Conservation (phyloP, 2,797 vertebrate species). For the Eidolon dupreanum region DNA sequence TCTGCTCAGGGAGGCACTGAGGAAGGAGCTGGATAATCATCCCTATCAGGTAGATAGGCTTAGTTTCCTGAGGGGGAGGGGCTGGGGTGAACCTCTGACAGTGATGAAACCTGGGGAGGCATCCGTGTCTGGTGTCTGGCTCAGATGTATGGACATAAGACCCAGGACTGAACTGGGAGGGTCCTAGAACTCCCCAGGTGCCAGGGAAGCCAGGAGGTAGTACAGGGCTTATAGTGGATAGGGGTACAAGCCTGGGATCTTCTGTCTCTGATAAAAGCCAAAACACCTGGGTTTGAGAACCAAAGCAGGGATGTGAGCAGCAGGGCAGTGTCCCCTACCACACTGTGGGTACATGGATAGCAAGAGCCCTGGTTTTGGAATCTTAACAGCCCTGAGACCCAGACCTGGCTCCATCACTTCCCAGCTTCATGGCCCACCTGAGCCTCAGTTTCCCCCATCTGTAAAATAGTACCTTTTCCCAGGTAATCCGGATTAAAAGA, state of each 20-base stretch:
- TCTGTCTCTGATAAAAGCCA: neutral
- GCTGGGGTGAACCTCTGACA: neutral
- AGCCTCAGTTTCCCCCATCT: neutral
- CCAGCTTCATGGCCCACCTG: neutral
- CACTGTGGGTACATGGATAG: neutral
- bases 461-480: neutral
- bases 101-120: neutral
- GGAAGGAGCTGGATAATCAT: neutral
- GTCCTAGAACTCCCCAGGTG: neutral
- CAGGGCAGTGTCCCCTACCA: neutral
- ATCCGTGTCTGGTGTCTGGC: neutral
- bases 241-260: neutral
- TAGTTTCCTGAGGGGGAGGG: neutral
- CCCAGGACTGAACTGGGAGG: neutral
- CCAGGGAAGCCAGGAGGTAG: neutral
- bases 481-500: neutral
- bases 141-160: neutral
- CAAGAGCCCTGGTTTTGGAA: constrained; percentile 2
- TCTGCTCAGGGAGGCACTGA: neutral
- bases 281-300: neutral
- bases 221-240: neutral
- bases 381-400: neutral
- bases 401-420: neutral
- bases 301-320: neutral
- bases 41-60: neutral